Conservation (phyloP, 2,888 invertebrate species). For the Andrena fulva region DNA sequence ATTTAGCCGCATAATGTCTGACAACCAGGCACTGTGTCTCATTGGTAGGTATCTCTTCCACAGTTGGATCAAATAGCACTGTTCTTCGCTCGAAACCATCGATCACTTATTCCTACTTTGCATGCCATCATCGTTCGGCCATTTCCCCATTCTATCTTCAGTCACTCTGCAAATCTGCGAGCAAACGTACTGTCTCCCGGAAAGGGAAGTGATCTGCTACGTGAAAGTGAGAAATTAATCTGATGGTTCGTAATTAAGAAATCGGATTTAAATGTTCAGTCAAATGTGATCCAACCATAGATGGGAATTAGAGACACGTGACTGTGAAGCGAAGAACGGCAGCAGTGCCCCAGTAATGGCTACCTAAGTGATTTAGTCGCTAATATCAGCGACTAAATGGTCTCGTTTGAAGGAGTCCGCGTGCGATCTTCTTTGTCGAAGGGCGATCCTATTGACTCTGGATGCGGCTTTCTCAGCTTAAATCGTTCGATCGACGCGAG, state of each 20-base stretch:
- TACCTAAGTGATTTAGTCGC: background rate
- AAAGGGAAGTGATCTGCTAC: background rate
- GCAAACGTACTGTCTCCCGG: background rate
- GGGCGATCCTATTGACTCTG: constrained; percentile 8
- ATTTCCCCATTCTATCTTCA: background rate
- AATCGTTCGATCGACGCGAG: constrained; percentile 9
- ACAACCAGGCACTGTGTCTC: too few species aligned
- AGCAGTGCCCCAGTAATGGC: background rate
- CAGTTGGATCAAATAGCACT: background rate
- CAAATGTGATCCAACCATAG: too few species aligned
- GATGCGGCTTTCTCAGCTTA: constrained; percentile 20
- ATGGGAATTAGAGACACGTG: too few species aligned
- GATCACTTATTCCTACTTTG: background rate
- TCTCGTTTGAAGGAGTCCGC: background rate
- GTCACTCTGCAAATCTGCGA: background rate
- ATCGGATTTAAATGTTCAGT: too few species aligned
- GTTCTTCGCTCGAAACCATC: background rate
- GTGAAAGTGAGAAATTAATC: background rate
- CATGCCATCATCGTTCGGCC: background rate
- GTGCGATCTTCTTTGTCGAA: constrained; percentile 8
- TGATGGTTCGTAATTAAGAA: background rate
- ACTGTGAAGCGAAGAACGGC: background rate
- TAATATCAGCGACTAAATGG: background rate
- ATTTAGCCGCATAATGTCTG: background rate
- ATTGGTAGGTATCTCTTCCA: background rate